These are phyloP conservation scores for Halcyon leucocephala DNA, from an alignment of 2,797 vertebrate genomes.

Conservation along the genomic window DNA sequence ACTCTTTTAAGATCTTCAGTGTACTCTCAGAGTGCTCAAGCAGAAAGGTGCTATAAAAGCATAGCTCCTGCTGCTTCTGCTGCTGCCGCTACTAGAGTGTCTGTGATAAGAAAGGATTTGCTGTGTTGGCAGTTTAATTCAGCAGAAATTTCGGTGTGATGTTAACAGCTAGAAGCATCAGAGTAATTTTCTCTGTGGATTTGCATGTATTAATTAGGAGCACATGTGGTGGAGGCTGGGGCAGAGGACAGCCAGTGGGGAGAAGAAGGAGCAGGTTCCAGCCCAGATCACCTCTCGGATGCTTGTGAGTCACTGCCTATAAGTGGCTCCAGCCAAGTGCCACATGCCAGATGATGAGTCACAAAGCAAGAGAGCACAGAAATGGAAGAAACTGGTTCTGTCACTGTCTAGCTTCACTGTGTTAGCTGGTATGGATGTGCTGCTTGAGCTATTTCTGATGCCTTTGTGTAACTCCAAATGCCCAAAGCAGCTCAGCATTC, in stretches of 20 bases:
- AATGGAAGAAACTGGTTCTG: neutral
- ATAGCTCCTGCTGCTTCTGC: neutral
- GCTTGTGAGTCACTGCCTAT: conserved; percentile 26
- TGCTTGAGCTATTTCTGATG: neutral
- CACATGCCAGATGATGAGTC: conserved; percentile 56
- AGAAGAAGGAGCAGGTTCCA: neutral
- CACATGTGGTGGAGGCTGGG: conserved; percentile 6
- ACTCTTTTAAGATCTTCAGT: neutral
- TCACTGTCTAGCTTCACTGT: neutral
- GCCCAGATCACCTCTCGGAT: neutral
- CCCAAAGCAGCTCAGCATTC: neutral
- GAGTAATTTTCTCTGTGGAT: neutral
- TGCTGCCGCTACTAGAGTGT: neutral
- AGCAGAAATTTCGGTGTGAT: neutral
- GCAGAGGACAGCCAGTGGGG: neutral
- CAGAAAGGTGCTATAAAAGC: neutral
- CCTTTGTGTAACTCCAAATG: neutral
- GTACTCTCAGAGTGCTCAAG: neutral
- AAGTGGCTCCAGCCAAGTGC: neutral
- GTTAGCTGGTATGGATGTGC: neutral
- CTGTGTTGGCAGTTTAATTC: neutral
- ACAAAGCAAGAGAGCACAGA: neutral
- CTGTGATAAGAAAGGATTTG: neutral
- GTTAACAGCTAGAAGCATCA: conserved; percentile 16
- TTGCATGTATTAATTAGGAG: conserved; percentile 6